Evolutionary conservation across 1,140 invertebrate species (phyloP), one percentile per base, ranked within the genome.

Genomic region (Mamestra configurata): DNA sequence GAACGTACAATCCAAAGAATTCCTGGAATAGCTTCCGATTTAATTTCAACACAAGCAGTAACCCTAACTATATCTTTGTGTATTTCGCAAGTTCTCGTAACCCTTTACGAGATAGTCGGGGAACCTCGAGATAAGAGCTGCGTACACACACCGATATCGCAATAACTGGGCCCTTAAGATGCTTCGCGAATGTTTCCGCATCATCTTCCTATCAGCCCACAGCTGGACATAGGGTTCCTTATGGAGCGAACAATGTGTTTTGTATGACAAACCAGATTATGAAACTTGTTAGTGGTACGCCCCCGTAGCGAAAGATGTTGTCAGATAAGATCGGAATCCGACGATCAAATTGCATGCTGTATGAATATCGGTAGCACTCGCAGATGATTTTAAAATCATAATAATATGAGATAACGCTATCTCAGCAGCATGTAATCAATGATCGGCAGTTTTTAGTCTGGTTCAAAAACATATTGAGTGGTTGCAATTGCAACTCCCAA

Each of bases 41-140:
- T 1, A n/a, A 35, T 27, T 57, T n/a, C 31, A 11, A 40, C 11
- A 22, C 10, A 10, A 66, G 61, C 18, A 40, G 18, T n/a, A 68
- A 70, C 66, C 66, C 66, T 70, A 70, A 3, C 22, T 15, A 70
- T 70, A 46, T 70, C 66, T 70, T 27, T 49, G 13, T 49, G 37
- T 46, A 61, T 61, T 70, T 70, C 66, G 66, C 64, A 68, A 68
- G 64, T 24, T 70, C 66, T 70, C 66, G 40, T 70, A 70, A 70
- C 66, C 66, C 66, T 70, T 70, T 46, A 46, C 66, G 66, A 70
- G 40, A 70, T 70, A 70, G 66, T 15, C 40, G 18, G 66, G 20
- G 20, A 24, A 43, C 31, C 43, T 46, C 40, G 13, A 15, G 66
- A 70, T 70, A 70, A 70, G 66, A 46, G 40, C 15, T 4, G 40